phyloP scores from a whole-genome alignment of 2,888 invertebrate species.

The Calliphora vomitoria region DNA sequence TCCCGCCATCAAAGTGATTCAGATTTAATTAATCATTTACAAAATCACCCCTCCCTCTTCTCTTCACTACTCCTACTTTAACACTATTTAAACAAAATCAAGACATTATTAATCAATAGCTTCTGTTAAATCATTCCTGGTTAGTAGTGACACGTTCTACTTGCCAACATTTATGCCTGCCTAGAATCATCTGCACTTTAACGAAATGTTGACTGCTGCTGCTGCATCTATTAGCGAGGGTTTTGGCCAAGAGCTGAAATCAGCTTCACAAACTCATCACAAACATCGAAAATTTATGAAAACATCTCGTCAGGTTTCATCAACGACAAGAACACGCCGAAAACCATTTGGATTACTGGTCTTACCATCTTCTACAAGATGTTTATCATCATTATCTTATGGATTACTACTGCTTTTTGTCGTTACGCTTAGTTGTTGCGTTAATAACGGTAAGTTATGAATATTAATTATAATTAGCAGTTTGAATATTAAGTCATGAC shows the following conservation, averaged over 20 bases:
- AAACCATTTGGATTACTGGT: conserved; percentile 62
- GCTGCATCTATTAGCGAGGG: not conserved
- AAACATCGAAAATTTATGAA: conserved; percentile 78
- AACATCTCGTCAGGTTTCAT: conserved; percentile 81
- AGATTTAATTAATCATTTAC: conserved; percentile 4
- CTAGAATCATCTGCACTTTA: conserved; percentile 20
- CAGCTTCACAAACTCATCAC: conserved; percentile 64
- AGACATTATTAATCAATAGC: not conserved
- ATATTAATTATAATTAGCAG: not conserved
- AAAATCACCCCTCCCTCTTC: not conserved
- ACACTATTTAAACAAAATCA: not conserved
- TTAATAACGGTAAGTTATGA: conserved; percentile 81
- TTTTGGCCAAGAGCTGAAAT: conserved; percentile 21
- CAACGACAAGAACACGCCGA: conserved; percentile 72
- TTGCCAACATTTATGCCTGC: conserved; percentile 26
- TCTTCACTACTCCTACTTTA: not conserved
- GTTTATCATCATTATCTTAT: conserved; percentile 41
- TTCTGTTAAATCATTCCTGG: not conserved
- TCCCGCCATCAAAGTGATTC: not conserved
- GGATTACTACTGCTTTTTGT: conserved; percentile 78
- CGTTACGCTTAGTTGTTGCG: conserved; percentile 78
- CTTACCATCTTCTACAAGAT: conserved; percentile 17
- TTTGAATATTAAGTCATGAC: too few species aligned
- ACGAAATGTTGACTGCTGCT: conserved; percentile 48
- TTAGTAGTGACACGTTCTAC: not conserved